Conservation (phyloP, 2,888 invertebrate species). For the Amphipyra tragopoginis region DNA sequence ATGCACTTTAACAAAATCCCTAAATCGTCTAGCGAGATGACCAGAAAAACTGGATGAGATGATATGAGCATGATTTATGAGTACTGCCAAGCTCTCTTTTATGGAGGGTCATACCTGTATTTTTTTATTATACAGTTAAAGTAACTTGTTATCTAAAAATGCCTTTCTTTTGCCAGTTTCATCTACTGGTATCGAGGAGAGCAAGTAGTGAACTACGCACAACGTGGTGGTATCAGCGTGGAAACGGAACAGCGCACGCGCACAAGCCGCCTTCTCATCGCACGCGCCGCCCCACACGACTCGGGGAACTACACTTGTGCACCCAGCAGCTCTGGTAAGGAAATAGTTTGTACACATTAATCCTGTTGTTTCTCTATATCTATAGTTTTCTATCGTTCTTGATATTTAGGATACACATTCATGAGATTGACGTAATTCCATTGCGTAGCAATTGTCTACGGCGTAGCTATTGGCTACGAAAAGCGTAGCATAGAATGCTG, state of each 20-base stretch:
- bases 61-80: too few species aligned
- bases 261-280: slow-evolving; percentile 95
- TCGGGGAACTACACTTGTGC: slow-evolving; percentile 97
- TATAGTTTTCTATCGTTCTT: background rate
- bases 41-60: too few species aligned
- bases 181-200: slow-evolving; percentile 96
- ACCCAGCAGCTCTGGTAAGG: slow-evolving; percentile 93
- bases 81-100: too few species aligned
- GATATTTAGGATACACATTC: too few species aligned
- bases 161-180: slow-evolving; percentile 81
- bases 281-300: slow-evolving; percentile 95
- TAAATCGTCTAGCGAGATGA: too few species aligned
- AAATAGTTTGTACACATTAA: background rate
- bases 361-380: too few species aligned
- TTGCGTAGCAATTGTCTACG: slow-evolving; percentile 25
- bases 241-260: slow-evolving; percentile 96
- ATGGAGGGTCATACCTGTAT: too few species aligned
- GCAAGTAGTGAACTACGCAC: slow-evolving; percentile 95
- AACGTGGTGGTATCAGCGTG: slow-evolving; percentile 95
- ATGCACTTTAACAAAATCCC: too few species aligned
- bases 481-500: slow-evolving; percentile 5
- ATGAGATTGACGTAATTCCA: too few species aligned
- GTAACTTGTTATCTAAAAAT: too few species aligned
- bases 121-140: too few species aligned
- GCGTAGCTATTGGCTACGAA: slow-evolving; percentile 37